These are phyloP conservation scores for Corythoichthys intestinalis DNA, from an alignment of 2,113 vertebrate genomes.

Conservation along the genomic window DNA sequence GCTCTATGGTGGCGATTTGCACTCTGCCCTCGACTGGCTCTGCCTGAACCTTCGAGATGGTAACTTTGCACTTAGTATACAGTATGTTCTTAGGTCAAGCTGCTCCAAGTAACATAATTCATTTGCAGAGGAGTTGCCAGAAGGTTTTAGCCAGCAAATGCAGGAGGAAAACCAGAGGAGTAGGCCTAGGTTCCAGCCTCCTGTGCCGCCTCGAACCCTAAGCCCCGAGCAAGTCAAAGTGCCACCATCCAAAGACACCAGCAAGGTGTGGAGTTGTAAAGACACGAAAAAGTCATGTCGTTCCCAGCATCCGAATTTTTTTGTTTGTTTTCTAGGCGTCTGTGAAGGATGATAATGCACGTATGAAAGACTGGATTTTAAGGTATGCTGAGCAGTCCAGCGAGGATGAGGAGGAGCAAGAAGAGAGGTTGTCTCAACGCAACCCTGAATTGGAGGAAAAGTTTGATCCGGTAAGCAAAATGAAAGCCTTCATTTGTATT, in stretches of 20 bases:
- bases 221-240: conserved; percentile 33
- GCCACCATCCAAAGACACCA: conserved; percentile 45
- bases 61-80: conserved; percentile 48
- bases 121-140: conserved; percentile 84
- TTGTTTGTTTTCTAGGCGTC: conserved; percentile 33
- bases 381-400: conserved; percentile 83
- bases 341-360: conserved; percentile 71
- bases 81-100: too few species aligned
- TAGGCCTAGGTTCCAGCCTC: conserved; percentile 78
- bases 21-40: conserved; percentile 96
- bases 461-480: conserved; percentile 89
- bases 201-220: conserved; percentile 46
- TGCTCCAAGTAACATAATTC: background rate
- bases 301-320: background rate
- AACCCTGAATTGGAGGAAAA: conserved; percentile 76
- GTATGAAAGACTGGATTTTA: conserved; percentile 94
- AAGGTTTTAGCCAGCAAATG: conserved; percentile 94
- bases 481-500: background rate
- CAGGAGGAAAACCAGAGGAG: conserved; percentile 84
- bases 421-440: conserved; percentile 39
- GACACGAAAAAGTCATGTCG: background rate
- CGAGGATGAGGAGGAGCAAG: conserved; percentile 73
- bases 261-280: conserved; percentile 66
- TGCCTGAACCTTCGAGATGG: conserved; percentile 93
- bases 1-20: conserved; percentile 90